Base-by-base conservation (phyloP, 2,113 vertebrate species). In the Trachemys scripta region DNA sequence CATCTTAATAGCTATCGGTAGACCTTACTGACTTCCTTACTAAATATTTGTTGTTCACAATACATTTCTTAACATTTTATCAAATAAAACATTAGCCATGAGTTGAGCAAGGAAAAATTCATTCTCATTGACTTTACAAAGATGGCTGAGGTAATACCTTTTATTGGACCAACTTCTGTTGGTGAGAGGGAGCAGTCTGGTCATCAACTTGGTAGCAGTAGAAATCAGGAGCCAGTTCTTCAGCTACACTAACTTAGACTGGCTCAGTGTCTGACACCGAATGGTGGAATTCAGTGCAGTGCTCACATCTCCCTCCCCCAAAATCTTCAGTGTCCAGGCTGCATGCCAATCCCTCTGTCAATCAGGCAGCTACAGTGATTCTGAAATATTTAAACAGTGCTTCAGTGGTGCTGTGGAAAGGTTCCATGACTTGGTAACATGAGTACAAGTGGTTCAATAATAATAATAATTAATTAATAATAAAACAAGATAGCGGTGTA, bases 1-100 rank as follows among this genome's bases (percentile, higher is more conserved):
- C 51, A 82, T 79, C 45, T 88, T 89, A 65, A 87, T 96, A 25
- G 50, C 10, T 89, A 83, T 12, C 20, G n/a, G 57, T 87, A 94
- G 82, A 35, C 47, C 16, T 45, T 75, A 24, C 38, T 38, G 69
- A 78, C 12, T 83, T 59, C 92, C 88, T 10, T 84, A 92, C 90
- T 59, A 79, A 35, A 20, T 80, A 16, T 54, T 81, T 87, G 2
- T 79, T 85, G 54, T 51, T 92, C 17, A 69, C n/a, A 87, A 76
- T 24, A 5, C 75, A 85, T 80, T 45, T 4, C 24, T 45, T 45
- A 24, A 76, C 22, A 6, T 45, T 45, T 12, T n/a, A 87, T 87
- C 13, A 92, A 95, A 90, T 69, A 59, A 87, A 59, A 53, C 81
- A 92, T 54, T 3, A 1, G 53, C 1, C 2, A 3, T 54, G n/a